Evolutionary conservation across 2,797 vertebrate species (phyloP), one percentile per base, ranked within the genome.

Genomic region (Mycteria americana): DNA sequence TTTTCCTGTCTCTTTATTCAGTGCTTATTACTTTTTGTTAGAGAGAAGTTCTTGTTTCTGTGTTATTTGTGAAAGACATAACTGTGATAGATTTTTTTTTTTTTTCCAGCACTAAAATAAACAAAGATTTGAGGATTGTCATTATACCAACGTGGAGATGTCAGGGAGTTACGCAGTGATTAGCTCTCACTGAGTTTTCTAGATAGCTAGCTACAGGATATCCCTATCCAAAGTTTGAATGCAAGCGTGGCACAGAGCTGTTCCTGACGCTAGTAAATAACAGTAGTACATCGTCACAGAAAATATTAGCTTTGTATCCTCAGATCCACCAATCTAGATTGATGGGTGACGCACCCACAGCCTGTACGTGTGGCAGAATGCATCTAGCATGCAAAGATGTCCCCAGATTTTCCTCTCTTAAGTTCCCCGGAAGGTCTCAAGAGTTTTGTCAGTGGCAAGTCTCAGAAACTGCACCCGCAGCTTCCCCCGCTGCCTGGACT

Each of bases 281-380:
- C 54, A 30, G 13, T 11, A 53, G 25, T 45, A 62, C 37, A 14
- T 67, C 17, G 22, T 59, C 75, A 37, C 43, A 64, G 64, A 45
- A 84, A 85, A 76, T 28, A 57, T 5, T 59, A 95, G 87, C 84
- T 95, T 95, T 94, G 81, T 96, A 93, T 95, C 89, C 94, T 97
- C 93, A 95, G 91, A 95, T 95, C 94, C 95, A 95, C 95, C 95
- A 93, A 69, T 95, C 93, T 94, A 86, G 92, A 65, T 30, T 79
- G 94, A 48, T 76, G 81, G 68, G 84, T 67, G 68, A 63, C 1
- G 10, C 81, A 46, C 60, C 67, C 53, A 33, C 70, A 69, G 82
- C 65, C 3, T 5, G 37, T 48, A 35, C 3, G 2, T 68, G 76
- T 87, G 82, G 79, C 92, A 86, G 78, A 88, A 57, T 41, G 60